Evolutionary conservation across 2,888 invertebrate species (phyloP).

Genomic region (Macrophya annulata): DNA sequence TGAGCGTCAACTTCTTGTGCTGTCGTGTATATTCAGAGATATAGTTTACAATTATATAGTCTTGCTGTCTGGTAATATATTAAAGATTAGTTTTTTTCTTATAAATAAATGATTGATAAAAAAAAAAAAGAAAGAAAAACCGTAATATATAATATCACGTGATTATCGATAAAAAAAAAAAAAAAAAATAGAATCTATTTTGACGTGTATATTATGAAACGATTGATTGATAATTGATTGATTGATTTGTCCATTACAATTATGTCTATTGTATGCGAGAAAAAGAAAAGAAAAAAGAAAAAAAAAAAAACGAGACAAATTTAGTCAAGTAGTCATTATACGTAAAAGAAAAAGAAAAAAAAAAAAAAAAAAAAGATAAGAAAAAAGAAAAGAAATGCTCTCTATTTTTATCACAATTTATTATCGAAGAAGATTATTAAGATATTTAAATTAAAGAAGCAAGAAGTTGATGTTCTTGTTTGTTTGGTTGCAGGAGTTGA

Average conservation of each 20-base stretch:
- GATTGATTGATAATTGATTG: not conserved
- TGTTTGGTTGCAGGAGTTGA: constrained; percentile 95
- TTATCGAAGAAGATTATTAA: constrained; percentile 52
- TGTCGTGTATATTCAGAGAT: constrained; percentile 58
- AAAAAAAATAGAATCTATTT: constrained; percentile 34
- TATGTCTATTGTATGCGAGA: not conserved
- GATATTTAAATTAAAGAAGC: constrained; percentile 76
- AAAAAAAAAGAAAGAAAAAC: constrained; percentile 36
- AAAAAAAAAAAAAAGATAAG: not conserved
- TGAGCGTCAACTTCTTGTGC: constrained; percentile 94
- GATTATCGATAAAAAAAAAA: constrained; percentile 23
- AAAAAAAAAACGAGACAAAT: constrained; percentile 50
- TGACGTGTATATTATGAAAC: not conserved
- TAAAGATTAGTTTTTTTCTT: constrained; percentile 45
- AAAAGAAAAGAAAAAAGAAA: not conserved
- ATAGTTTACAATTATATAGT: constrained; percentile 1
- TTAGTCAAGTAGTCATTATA: constrained; percentile 53
- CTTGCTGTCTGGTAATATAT: constrained; percentile 66
- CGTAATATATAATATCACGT: constrained; percentile 38
- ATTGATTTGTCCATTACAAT: not conserved
- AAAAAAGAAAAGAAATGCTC: not conserved
- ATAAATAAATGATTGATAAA: not conserved
- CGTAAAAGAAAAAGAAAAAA: constrained; percentile 44
- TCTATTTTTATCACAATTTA: constrained; percentile 6
- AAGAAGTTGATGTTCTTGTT: constrained; percentile 95